phyloP scores from a whole-genome alignment of 2,888 invertebrate genomes.

The Allacma fusca region DNA sequence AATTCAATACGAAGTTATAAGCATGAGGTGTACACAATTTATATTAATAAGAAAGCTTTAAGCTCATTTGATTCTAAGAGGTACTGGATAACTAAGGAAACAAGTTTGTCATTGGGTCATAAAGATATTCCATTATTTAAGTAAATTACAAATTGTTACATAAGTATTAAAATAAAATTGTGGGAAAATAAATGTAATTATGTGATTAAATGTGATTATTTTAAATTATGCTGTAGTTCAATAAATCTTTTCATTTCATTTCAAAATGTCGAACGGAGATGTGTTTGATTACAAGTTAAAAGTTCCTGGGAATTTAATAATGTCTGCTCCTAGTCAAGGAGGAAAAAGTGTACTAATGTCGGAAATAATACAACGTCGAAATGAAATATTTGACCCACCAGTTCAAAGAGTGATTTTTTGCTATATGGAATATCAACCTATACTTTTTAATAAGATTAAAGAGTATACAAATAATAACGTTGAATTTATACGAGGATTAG shows the following conservation, averaged over 20 bases:
- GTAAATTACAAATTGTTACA: no score
- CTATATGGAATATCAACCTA: slow-evolving; percentile 2
- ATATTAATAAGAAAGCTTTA: not conserved
- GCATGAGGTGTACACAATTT: not conserved
- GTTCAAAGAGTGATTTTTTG: not conserved
- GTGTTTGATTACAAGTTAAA: no score
- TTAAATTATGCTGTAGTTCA: no score
- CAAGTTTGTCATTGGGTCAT: not conserved
- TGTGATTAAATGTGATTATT: no score
- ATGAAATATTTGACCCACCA: not conserved
- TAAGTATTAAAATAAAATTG: no score
- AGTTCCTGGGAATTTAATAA: not conserved
- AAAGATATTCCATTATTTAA: not conserved
- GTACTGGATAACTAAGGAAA: not conserved
- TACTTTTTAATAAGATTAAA: not conserved
- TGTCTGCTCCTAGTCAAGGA: not conserved
- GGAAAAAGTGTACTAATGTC: slow-evolving; percentile 7
- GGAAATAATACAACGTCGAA: not conserved
- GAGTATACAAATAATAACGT: not conserved
- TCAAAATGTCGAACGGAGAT: not conserved
- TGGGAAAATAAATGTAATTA: no score
- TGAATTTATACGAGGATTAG: not conserved
- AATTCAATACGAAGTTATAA: not conserved
- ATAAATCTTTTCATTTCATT: no score
- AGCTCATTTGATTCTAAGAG: not conserved